Conservation (phyloP, 2,888 invertebrate species). For the Diadromus collaris region DNA sequence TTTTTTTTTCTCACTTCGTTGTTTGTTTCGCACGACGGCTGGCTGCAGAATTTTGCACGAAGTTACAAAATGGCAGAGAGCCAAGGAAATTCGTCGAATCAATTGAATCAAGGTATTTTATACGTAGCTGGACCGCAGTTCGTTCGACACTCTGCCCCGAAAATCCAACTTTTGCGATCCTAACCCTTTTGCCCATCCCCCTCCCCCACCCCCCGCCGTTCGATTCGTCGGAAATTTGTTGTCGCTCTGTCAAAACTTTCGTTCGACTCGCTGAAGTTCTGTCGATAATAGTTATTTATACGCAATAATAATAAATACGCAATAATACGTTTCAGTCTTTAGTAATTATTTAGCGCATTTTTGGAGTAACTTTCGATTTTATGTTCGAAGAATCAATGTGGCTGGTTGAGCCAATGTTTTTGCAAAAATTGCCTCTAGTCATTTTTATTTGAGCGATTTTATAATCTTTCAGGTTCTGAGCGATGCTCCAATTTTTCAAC, state of each 20-base stretch:
- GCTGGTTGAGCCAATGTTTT: too few relatives aligned
- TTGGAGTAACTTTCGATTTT: background rate
- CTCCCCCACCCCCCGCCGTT: conserved; percentile 3
- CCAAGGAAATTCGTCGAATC: conserved; percentile 86
- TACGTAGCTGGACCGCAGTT: background rate
- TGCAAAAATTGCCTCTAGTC: too few relatives aligned
- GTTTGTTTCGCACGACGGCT: conserved; percentile 18
- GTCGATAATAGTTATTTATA: background rate
- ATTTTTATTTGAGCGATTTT: too few relatives aligned
- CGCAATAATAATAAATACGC: too few relatives aligned
- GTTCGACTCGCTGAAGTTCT: background rate
- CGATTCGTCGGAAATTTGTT: conserved; percentile 10
- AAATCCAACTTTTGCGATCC: conserved; percentile 22
- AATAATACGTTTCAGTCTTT: too few relatives aligned
- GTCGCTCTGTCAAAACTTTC: conserved; percentile 30
- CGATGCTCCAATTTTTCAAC: too few relatives aligned
- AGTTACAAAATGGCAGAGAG: conserved; percentile 86
- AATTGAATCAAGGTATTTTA: conserved; percentile 80
- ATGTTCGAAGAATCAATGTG: background rate
- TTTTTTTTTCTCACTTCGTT: conserved; percentile 41
- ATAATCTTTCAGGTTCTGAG: too few relatives aligned
- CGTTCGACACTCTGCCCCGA: background rate
- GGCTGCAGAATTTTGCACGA: conserved; percentile 43
- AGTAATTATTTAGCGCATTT: too few relatives aligned
- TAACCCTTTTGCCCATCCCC: conserved; percentile 45